Base-by-base conservation (phyloP, 1,140 invertebrate species). In the Dolichoris vasculosae region DNA sequence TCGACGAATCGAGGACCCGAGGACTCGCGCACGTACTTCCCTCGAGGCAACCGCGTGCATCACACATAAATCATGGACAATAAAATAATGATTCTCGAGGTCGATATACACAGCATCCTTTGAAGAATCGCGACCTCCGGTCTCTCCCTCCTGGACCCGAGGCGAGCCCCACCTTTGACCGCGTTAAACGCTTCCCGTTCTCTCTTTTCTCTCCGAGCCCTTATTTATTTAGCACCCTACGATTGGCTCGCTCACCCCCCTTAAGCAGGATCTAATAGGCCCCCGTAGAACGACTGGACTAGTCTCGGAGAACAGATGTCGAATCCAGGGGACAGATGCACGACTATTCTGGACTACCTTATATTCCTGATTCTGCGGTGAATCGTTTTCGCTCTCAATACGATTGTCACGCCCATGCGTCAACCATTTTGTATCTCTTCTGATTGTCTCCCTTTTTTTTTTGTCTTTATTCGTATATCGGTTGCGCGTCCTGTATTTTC, bases 191-290 rank as follows among this genome's bases (percentile, higher is more conserved):
- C 81, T 78, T 77, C 84, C 80, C 64, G 80, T 40, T 83, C 85
- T 88, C 86, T 85, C 87, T 85, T 87, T 79, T 79, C 35, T 89
- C 87, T 87, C 80, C 87, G 88, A 90, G 90, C 90, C 92, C 91
- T 92, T 93, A 93, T 93, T 93, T 93, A 93, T 93, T 93, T 92
- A 93, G 90, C 91, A 93, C 91, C 91, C 91, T 92, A 90, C 91
- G 92, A 93, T 93, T 93, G 92, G 92, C 89, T 90, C 89, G 90
- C 88, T 59, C 32, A 63, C 73, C 23, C 71, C 55, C 86, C 86
- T 91, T 93, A 93, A 93, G 90, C 92, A 93, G 92, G 91, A 93
- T 93, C 92, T 93, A 93, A 93, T 93, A 38, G 82, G 35, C 55
- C 40, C 71, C 32, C 51, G 43, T 69, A 73, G 64, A 64, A 51